Evolutionary conservation across 2,797 vertebrate genomes (phyloP).

Genomic region (Macroramphosus scolopax): DNA sequence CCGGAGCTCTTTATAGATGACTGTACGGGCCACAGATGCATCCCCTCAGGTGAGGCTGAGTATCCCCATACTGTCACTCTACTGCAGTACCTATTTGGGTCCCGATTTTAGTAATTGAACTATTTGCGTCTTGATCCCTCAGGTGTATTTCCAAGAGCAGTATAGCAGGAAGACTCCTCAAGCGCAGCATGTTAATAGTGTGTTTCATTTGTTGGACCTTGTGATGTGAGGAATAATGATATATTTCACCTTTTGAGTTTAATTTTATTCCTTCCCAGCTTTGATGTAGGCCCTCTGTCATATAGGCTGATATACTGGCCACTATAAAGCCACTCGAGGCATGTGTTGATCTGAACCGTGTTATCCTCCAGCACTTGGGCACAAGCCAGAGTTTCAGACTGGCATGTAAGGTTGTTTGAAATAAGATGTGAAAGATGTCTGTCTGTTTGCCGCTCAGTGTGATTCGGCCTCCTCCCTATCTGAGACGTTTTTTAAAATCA

Average conservation of each 20-base stretch:
- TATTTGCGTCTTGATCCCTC: neutral
- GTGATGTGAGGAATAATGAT: slow-evolving; percentile 21
- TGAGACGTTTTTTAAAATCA: slow-evolving; percentile 59
- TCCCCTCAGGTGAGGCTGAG: slow-evolving; percentile 11
- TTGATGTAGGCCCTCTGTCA: no score
- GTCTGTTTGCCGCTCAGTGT: slow-evolving; percentile 13
- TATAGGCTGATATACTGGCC: slow-evolving; percentile 25
- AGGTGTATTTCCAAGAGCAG: slow-evolving; percentile 1
- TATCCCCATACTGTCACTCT: neutral
- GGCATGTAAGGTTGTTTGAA: slow-evolving; percentile 13
- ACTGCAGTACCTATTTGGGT: neutral
- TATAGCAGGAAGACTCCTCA: slow-evolving; percentile 11
- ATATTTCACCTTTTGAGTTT: slow-evolving; percentile 30
- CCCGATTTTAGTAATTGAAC: slow-evolving; percentile 9
- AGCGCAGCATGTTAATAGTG: no score
- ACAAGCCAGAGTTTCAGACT: slow-evolving; percentile 21
- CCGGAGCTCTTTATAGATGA: slow-evolving; percentile 3
- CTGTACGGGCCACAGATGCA: neutral
- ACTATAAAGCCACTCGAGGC: slow-evolving; percentile 14
- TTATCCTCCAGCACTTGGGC: slow-evolving; percentile 19
- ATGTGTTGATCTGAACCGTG: slow-evolving; percentile 28
- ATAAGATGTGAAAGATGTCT: slow-evolving; percentile 24
- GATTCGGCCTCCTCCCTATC: slow-evolving; percentile 24
- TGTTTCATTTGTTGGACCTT: slow-evolving; percentile 15
- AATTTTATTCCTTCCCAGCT: slow-evolving; percentile 22